These are phyloP conservation scores for Trachelipus rathkii DNA, from an alignment of 1,140 invertebrate species.

Conservation along the genomic window DNA sequence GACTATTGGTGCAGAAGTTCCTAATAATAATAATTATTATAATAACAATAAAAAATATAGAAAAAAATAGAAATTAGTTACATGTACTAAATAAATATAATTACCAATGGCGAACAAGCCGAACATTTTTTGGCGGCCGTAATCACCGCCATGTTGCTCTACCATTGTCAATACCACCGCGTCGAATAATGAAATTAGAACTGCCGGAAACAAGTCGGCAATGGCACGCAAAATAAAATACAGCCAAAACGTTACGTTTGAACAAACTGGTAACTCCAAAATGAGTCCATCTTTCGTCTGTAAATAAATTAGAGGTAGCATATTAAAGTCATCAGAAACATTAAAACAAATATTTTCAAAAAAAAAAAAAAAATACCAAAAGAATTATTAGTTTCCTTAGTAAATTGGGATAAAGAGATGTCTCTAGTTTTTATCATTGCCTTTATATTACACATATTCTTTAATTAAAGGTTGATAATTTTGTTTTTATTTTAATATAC, in stretches of 20 bases:
- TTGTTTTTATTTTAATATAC: too few relatives aligned
- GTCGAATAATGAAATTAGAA: conserved; percentile 65
- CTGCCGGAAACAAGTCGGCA: conserved; percentile 70
- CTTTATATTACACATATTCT: too few relatives aligned
- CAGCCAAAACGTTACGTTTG: conserved; percentile 60
- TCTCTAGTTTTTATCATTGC: too few relatives aligned
- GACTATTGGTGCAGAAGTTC: conserved; percentile 58
- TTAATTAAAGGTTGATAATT: too few relatives aligned
- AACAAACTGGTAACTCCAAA: conserved; percentile 9
- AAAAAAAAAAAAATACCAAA: too few relatives aligned
- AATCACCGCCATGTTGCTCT: conserved; percentile 70
- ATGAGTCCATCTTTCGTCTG: too few relatives aligned
- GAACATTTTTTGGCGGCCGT: conserved; percentile 71
- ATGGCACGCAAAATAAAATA: conserved; percentile 64
- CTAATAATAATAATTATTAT: conserved; percentile 19
- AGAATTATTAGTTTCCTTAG: too few relatives aligned
- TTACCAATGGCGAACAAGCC: conserved; percentile 68
- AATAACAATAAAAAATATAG: background rate
- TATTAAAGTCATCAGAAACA: too few relatives aligned
- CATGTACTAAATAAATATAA: conserved; percentile 41
- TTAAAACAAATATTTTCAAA: too few relatives aligned
- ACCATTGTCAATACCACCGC: conserved; percentile 74
- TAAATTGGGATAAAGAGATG: too few relatives aligned
- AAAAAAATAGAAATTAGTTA: background rate
- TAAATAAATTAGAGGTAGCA: too few relatives aligned